phyloP scores from a whole-genome alignment of 1,140 invertebrate genomes.

The Platorchestia sp. region DNA sequence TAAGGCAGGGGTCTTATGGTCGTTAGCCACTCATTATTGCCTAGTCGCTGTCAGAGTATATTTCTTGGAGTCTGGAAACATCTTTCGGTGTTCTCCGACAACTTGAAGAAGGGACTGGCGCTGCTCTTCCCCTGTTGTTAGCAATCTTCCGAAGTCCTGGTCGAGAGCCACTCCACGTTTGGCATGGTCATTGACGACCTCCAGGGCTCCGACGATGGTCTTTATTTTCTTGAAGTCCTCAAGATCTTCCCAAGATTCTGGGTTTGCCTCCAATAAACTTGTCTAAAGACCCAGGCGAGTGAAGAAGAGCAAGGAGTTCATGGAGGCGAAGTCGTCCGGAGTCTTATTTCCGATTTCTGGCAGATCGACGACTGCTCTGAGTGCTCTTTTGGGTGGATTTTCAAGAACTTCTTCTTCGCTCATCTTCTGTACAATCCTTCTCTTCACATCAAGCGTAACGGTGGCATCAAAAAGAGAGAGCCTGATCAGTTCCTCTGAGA shows the following conservation, averaged over 20 bases:
- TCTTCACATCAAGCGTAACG: not conserved
- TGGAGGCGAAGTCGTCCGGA: not conserved
- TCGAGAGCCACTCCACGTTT: constrained; percentile 70
- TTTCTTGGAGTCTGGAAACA: constrained; percentile 56
- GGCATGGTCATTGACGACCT: constrained; percentile 67
- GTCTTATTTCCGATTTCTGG: not conserved
- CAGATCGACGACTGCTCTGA: not conserved
- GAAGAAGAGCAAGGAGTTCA: not conserved
- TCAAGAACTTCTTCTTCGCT: not conserved
- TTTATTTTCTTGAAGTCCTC: not conserved
- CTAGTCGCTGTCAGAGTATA: constrained; percentile 20
- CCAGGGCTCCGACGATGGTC: not conserved
- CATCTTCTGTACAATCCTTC: not conserved
- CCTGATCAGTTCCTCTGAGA: constrained; percentile 17
- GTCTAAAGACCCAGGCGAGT: not conserved
- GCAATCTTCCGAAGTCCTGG: constrained; percentile 69
- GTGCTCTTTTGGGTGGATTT: constrained; percentile 10
- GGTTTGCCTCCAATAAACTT: not conserved
- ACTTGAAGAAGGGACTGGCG: constrained; percentile 67
- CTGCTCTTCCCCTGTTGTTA: constrained; percentile 70
- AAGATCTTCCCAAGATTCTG: not conserved
- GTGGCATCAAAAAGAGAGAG: not conserved
- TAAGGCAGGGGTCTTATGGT: not conserved
- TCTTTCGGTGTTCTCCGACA: constrained; percentile 68
- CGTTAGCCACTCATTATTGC: constrained; percentile 36